A percentile compares a stretch with the other conserved stretches of the same genome.
These are phyloP conservation scores for Trachymyrmex septentrionalis DNA, from an alignment of 1,140 invertebrate genomes.

Conservation along the genomic window DNA sequence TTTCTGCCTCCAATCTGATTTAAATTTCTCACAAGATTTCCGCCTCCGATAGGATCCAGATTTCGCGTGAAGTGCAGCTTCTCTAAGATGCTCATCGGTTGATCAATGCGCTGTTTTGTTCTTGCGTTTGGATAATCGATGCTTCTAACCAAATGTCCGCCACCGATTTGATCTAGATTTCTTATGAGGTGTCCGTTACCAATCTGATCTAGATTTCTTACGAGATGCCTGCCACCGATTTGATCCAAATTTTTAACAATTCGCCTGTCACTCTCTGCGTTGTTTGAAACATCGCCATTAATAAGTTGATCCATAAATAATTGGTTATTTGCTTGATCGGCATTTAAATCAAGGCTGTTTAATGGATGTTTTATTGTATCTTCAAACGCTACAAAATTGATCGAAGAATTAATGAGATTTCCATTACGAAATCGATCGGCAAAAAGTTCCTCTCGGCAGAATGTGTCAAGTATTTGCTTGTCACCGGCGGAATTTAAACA, in stretches of 20 bases:
- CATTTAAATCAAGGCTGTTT: neutral
- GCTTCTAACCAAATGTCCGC: conserved; percentile 84
- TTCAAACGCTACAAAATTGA: neutral
- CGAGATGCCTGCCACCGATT: neutral
- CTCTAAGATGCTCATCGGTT: conserved; percentile 77
- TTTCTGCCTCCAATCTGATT: too few relatives aligned
- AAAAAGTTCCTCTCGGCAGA: neutral
- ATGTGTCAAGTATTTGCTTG: neutral
- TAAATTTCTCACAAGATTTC: conserved; percentile 83
- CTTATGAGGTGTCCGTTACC: conserved; percentile 81
- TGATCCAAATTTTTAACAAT: conserved; percentile 79
- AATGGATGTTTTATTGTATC: neutral
- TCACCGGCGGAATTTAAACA: neutral
- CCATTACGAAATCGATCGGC: neutral
- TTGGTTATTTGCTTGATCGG: neutral
- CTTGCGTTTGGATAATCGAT: conserved; percentile 39
- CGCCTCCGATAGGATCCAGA: conserved; percentile 82
- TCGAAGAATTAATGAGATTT: conserved; percentile 5
- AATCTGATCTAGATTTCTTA: conserved; percentile 80
- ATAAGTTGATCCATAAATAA: neutral
- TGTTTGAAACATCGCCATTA: neutral
- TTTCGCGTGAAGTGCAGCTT: conserved; percentile 83
- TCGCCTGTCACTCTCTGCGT: conserved; percentile 82
- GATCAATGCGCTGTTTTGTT: conserved; percentile 76
- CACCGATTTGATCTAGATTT: conserved; percentile 83